Base-by-base conservation (phyloP, 1,140 invertebrate species). In the Paramacrobiotus metropolitanus region DNA sequence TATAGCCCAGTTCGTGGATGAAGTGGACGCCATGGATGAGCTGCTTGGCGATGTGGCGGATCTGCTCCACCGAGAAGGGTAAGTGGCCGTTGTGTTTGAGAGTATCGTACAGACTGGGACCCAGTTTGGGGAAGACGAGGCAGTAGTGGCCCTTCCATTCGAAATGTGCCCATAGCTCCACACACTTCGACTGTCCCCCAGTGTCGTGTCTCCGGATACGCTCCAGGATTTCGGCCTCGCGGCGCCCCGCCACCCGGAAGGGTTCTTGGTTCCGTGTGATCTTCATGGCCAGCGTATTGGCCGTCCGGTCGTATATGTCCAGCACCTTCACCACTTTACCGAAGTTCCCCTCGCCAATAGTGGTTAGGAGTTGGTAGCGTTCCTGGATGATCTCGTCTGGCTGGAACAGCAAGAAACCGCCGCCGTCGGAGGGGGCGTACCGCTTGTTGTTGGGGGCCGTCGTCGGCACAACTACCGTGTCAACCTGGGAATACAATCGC, bases 181-280 rank as follows among this genome's bases (percentile, higher is more conserved):
- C 93, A 77, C 93, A 97, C 68, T 95, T 79, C 70, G 76, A 78
- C 68, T 64, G 70, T 69, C 86, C 83, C 65, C 88, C 82, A 18
- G 91, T 89, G 79, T 98, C 94, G 70, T 88, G 86, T 66, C 86
- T 83, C 62, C 84, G 82, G 65, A 99, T 81, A 72, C 94, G 96
- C 72, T 95, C 87, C 69, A 99, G 78, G n/a, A 95, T 94, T 74
- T 97, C 95, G 64, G 98, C 97, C 76, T 99, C 95, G 67, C 98
- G 75, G 76, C 91, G 94, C 64, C 95, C 95, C 65, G 95, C 94
- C 77, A 98, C 93, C 72, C 93, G 79, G 75, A 98, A 99, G 75
- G 98, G 98, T 71, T 95, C 91, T 62, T 98, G 92, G 79, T 99
- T 98, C 76, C 98, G 98, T 66, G 99, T 98, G 65, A 99, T 95